These are phyloP conservation scores for Zophobas morio DNA, from an alignment of 1,140 invertebrate genomes.

Conservation along the genomic window DNA sequence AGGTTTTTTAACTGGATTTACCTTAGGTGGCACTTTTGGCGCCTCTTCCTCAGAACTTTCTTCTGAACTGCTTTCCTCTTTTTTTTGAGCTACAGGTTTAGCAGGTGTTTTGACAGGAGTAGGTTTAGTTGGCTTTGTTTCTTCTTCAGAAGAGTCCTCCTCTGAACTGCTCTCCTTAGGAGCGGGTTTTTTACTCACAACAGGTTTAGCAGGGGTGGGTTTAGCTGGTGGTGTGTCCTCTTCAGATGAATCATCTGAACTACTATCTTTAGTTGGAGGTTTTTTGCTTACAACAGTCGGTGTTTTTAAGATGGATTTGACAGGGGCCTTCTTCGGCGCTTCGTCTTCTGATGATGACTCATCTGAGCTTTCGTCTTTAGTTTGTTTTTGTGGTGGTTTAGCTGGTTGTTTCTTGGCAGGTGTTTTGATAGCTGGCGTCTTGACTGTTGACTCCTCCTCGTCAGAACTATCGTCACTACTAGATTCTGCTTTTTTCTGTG, in stretches of 20 bases:
- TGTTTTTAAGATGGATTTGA: slow-evolving; percentile 52
- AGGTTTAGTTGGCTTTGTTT: slow-evolving; percentile 53
- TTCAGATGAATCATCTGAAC: slow-evolving; percentile 65
- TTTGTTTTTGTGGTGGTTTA: slow-evolving; percentile 52
- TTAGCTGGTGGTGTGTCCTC: slow-evolving; percentile 59
- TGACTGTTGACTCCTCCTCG: slow-evolving; percentile 47
- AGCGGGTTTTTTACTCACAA: slow-evolving; percentile 49
- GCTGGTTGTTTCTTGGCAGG: slow-evolving; percentile 45
- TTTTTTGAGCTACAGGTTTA: slow-evolving; percentile 57
- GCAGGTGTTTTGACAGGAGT: slow-evolving; percentile 54
- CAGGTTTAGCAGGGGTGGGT: slow-evolving; percentile 52
- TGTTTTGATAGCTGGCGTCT: slow-evolving; percentile 52
- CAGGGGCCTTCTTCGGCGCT: slow-evolving; percentile 41
- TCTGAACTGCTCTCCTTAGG: slow-evolving; percentile 57
- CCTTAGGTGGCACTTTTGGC: slow-evolving; percentile 39
- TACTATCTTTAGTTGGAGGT: slow-evolving; percentile 56
- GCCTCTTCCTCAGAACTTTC: slow-evolving; percentile 57
- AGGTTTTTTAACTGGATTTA: background rate
- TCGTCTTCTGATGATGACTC: slow-evolving; percentile 62
- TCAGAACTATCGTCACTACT: slow-evolving; percentile 62
- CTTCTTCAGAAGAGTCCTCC: slow-evolving; percentile 57
- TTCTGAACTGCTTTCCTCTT: slow-evolving; percentile 59
- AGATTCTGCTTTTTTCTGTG: slow-evolving; percentile 53
- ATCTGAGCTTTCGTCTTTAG: slow-evolving; percentile 53
- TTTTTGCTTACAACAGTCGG: slow-evolving; percentile 53